Evolutionary conservation across 2,113 vertebrate genomes (phyloP).

Genomic region (Verasper variegatus): DNA sequence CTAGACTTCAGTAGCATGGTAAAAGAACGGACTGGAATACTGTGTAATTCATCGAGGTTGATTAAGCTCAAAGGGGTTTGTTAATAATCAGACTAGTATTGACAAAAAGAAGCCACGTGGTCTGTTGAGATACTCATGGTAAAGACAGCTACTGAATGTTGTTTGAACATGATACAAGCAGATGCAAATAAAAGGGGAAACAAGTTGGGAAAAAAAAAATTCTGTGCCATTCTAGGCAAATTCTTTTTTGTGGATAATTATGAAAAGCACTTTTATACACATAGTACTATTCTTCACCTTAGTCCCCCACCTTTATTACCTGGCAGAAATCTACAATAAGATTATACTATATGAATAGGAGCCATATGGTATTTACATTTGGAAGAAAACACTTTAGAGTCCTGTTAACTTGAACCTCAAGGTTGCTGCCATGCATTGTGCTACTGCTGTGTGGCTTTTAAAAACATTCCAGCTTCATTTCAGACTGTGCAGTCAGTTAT

Average conservation of each 20-base stretch:
- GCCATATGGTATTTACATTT: constrained; percentile 79
- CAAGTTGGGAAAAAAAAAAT: constrained; percentile 4
- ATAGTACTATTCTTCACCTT: constrained; percentile 60
- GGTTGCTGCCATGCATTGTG: constrained; percentile 71
- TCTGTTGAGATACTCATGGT: constrained; percentile 27
- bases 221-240: constrained; percentile 35
- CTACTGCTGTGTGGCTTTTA: constrained; percentile 65
- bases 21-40: constrained; percentile 33
- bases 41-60: constrained; percentile 36
- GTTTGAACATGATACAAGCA: constrained; percentile 22
- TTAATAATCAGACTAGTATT: constrained; percentile 22
- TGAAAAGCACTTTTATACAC: constrained; percentile 75
- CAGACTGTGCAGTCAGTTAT: constrained; percentile 49
- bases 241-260: constrained; percentile 49
- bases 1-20: constrained; percentile 51
- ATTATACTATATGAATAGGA: constrained; percentile 78
- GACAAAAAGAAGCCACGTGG: constrained; percentile 3
- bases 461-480: constrained; percentile 63
- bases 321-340: constrained; percentile 74
- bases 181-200: constrained; percentile 35
- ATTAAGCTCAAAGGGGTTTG: constrained; percentile 23
- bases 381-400: constrained; percentile 54
- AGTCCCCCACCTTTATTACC: constrained; percentile 56
- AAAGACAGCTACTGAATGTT: constrained; percentile 33
- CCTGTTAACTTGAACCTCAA: constrained; percentile 62